Base-by-base conservation (phyloP, 2,888 invertebrate genomes). In the Carcina quercana region DNA sequence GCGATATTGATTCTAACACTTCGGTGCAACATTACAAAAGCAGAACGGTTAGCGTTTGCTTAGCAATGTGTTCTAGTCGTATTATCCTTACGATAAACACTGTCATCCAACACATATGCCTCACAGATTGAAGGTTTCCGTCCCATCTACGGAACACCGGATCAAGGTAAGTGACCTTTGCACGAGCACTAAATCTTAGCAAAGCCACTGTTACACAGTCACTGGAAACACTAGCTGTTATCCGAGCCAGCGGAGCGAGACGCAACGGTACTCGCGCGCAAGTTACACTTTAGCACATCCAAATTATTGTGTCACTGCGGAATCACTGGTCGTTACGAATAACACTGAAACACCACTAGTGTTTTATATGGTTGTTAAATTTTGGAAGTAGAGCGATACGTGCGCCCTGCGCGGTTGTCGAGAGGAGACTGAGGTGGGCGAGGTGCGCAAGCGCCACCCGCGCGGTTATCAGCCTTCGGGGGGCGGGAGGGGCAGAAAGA, bases 81-180 rank as follows among this genome's bases (percentile, higher is more conserved):
- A n/a, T n/a, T n/a, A n/a, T n/a, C n/a, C n/a, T n/a, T n/a, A n/a
- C n/a, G n/a, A n/a, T n/a, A n/a, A n/a, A n/a, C n/a, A n/a, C n/a
- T n/a, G n/a, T n/a, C n/a, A n/a, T n/a, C n/a, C n/a, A n/a, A n/a
- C n/a, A n/a, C n/a, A n/a, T n/a, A n/a, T n/a, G n/a, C n/a, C n/a
- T n/a, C n/a, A n/a, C n/a, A n/a, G n/a, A n/a, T n/a, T n/a, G n/a
- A n/a, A n/a, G n/a, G n/a, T n/a, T n/a, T n/a, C n/a, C n/a, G n/a
- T n/a, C n/a, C n/a, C n/a, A n/a, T n/a, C n/a, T n/a, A n/a, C n/a
- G n/a, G n/a, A n/a, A n/a, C n/a, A n/a, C n/a, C n/a, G n/a, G n/a
- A 66, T 61, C 66, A 76, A 76, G 80, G 80, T 79, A 78, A 73
- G 76, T 75, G 78, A 79, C 74, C 80, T 78, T 74, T 74, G 56